A percentile compares a stretch with the other conserved stretches of the same genome.
phyloP scores from a whole-genome alignment of 2,888 invertebrate species.

The Metacarcinus magister region DNA sequence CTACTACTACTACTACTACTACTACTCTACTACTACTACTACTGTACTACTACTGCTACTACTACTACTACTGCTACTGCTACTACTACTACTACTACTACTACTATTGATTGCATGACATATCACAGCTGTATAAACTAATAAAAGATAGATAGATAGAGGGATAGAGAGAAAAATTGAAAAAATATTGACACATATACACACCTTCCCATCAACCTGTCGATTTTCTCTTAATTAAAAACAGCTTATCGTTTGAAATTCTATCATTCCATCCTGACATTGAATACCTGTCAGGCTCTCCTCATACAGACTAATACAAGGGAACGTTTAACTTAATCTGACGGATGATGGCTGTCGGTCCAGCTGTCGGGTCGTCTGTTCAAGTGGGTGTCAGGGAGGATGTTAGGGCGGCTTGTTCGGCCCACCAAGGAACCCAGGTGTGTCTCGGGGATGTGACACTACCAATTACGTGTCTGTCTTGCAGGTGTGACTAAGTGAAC shows the following conservation, averaged over 20 bases:
- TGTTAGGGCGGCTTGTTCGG: not conserved
- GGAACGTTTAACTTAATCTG: not conserved
- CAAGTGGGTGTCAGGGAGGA: not conserved
- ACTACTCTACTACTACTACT: slow-evolving; percentile 26
- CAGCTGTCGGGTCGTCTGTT: not conserved
- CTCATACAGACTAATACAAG: not conserved
- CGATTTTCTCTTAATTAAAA: not conserved
- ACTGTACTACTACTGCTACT: not conserved
- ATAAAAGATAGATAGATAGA: not conserved
- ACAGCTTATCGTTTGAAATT: not conserved
- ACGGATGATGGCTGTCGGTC: not conserved
- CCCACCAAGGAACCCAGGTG: not conserved
- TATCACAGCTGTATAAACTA: no score
- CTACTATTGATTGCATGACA: not conserved
- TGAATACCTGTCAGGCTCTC: not conserved
- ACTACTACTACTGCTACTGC: not conserved
- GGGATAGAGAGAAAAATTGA: not conserved
- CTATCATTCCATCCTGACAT: not conserved
- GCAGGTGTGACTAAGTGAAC: not conserved
- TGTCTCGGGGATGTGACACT: not conserved
- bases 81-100: slow-evolving; percentile 2
- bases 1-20: slow-evolving; percentile 15
- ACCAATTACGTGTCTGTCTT: not conserved
- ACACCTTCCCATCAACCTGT: not conserved
- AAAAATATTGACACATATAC: not conserved